These are phyloP conservation scores for Drosophila koepferae DNA, from an alignment of 2,888 invertebrate genomes.

Conservation along the genomic window DNA sequence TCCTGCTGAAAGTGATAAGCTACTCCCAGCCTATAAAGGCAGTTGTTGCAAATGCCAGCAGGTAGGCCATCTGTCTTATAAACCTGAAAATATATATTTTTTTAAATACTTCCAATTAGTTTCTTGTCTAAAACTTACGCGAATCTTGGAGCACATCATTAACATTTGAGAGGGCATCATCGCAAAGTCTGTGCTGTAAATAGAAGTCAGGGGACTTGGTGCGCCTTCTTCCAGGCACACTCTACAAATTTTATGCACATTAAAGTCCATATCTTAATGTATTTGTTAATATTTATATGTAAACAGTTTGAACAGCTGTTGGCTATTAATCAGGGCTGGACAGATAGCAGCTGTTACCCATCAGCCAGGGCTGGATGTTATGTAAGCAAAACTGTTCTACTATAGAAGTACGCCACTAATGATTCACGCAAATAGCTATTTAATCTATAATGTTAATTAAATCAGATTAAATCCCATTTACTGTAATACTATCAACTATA, in stretches of 20 bases:
- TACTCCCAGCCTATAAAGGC: constrained; percentile 87
- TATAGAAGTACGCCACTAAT: too few relatives aligned
- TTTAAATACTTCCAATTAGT: background rate
- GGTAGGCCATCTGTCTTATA: constrained; percentile 88
- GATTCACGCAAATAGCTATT: fast-evolving
- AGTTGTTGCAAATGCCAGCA: constrained; percentile 88
- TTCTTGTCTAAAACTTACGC: constrained; percentile 82
- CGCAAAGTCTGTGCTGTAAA: constrained; percentile 87
- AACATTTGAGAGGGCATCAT: constrained; percentile 88
- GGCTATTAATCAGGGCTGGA: constrained; percentile 10
- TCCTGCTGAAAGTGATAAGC: constrained; percentile 89
- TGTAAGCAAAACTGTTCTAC: background rate
- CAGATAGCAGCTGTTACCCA: constrained; percentile 29
- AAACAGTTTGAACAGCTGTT: constrained; percentile 52
- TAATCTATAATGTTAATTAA: background rate
- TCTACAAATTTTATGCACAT: constrained; percentile 86
- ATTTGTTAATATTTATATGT: constrained; percentile 14
- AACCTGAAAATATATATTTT: constrained; percentile 66
- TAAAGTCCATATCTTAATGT: constrained; percentile 83
- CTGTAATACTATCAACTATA: too few relatives aligned
- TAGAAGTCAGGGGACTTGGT: constrained; percentile 87
- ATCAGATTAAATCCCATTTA: background rate
- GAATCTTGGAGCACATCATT: constrained; percentile 87
- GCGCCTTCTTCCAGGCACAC: constrained; percentile 88
- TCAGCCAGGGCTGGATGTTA: constrained; percentile 9